These are phyloP conservation scores for Chrysogorgia sp. DNA, from an alignment of 92 coral and sea anemone genomes.

Conservation along the genomic window DNA sequence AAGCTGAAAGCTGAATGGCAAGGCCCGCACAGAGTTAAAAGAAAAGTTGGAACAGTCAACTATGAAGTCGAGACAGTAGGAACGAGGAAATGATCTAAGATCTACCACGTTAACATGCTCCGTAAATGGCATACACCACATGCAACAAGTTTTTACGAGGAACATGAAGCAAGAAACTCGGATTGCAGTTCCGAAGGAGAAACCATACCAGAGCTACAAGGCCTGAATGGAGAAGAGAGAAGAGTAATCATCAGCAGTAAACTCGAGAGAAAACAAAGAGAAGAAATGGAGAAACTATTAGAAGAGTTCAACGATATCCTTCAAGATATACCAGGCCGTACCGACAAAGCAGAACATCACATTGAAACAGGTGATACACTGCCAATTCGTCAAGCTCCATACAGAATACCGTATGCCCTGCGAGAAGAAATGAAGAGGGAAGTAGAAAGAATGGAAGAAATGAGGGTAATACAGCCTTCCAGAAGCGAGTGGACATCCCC, in stretches of 20 bases:
- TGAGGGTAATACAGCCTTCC: conserved; percentile 30
- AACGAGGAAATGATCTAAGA: conserved; percentile 7
- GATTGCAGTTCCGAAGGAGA: neutral
- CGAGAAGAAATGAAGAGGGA: conserved; percentile 22
- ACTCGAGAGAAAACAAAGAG: conserved; percentile 22
- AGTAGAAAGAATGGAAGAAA: conserved; percentile 24
- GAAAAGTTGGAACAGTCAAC: conserved; percentile 45
- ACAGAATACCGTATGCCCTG: conserved; percentile 36
- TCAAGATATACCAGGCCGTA: conserved; percentile 44
- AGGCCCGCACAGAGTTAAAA: conserved; percentile 43
- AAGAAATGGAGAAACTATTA: neutral
- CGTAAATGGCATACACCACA: conserved; percentile 9
- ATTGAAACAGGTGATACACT: conserved; percentile 42
- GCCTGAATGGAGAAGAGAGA: neutral
- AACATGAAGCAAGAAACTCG: neutral
- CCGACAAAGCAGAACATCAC: conserved; percentile 45
- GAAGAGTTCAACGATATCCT: conserved; percentile 4
- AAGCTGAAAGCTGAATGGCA: conserved; percentile 50
- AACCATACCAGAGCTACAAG: neutral
- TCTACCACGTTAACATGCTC: conserved; percentile 56
- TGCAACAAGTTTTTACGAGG: neutral
- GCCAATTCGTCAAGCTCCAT: conserved; percentile 50
- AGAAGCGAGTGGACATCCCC: conserved; percentile 54
- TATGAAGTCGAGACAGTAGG: conserved; percentile 38
- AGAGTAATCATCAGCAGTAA: conserved; percentile 10